Percentiles rank a stretch among this genome's conserved stretches.
Conservation (phyloP, 2,113 vertebrate species). For the Cricetomys ansorgei region DNA sequence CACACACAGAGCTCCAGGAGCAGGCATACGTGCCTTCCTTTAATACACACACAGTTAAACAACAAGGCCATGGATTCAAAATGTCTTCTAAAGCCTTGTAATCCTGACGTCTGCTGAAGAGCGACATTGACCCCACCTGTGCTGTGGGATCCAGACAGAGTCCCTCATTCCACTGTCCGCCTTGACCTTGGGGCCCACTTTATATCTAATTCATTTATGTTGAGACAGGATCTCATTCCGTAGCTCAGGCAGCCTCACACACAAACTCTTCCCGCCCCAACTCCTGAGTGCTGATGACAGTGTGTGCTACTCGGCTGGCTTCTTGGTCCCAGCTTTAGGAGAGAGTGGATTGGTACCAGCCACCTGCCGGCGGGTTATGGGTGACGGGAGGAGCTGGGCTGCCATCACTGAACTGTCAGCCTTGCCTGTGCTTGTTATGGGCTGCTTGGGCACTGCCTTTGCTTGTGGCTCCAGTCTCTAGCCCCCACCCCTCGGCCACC, state of each 20-base stretch:
- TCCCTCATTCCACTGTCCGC: not conserved
- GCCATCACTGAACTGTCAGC: not conserved
- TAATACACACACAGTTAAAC: not conserved
- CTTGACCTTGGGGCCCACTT: not conserved
- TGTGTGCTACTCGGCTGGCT: not conserved
- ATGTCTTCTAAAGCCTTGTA: not conserved
- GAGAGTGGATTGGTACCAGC: not conserved
- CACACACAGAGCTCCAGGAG: not conserved
- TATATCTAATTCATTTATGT: not conserved
- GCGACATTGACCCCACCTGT: rapidly evolving
- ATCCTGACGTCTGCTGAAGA: not conserved
- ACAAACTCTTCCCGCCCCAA: not conserved
- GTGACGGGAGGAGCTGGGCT: not conserved
- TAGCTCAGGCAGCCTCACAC: not conserved
- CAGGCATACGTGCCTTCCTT: not conserved
- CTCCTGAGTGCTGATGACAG: not conserved
- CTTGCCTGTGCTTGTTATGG: not conserved
- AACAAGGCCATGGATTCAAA: not conserved
- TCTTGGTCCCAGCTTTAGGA: not conserved
- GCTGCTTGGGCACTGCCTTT: not conserved
- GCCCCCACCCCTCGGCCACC: not conserved
- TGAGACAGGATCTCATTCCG: not conserved
- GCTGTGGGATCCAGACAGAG: not conserved
- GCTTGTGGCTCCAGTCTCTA: not conserved
- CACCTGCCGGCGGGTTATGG: not conserved